These are phyloP conservation scores for Chelon labrosus DNA, from an alignment of 2,797 vertebrate genomes.

Conservation along the genomic window DNA sequence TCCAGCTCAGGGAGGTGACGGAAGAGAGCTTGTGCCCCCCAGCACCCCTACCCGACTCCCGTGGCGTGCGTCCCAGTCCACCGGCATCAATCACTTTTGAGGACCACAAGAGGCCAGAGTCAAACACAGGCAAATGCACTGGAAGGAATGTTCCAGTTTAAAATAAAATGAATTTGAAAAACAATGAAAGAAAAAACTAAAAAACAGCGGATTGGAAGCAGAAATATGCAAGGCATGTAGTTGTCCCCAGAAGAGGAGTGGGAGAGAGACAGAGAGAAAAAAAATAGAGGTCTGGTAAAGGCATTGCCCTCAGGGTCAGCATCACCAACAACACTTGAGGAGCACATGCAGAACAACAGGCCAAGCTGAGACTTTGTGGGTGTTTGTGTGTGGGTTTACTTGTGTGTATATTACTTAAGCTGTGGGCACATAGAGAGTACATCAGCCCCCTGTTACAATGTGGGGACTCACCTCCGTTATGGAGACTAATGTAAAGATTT, in stretches of 20 bases:
- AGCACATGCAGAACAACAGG: conserved; percentile 39
- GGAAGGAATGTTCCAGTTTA: conserved; percentile 85
- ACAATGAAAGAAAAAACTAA: conserved; percentile 5
- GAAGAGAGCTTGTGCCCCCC: conserved; percentile 79
- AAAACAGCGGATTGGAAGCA: conserved; percentile 44
- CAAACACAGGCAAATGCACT: conserved; percentile 80
- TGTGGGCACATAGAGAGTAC: conserved; percentile 11
- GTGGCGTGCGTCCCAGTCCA: conserved; percentile 77
- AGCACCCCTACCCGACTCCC: conserved; percentile 64
- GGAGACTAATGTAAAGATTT: conserved; percentile 9
- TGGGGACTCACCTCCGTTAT: background rate
- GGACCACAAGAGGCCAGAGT: conserved; percentile 76
- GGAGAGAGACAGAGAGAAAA: conserved; percentile 15
- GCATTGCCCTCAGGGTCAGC: conserved; percentile 84
- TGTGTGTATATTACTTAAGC: background rate
- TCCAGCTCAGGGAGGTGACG: conserved; percentile 82
- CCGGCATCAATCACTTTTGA: conserved; percentile 80
- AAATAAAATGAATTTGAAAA: conserved; percentile 75
- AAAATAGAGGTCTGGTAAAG: conserved; percentile 89
- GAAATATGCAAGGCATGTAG: conserved; percentile 71
- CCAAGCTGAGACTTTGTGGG: conserved; percentile 27
- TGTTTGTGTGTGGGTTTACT: conserved; percentile 19
- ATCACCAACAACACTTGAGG: conserved; percentile 65
- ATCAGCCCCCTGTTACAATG: background rate
- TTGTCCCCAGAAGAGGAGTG: conserved; percentile 53